phyloP scores from a whole-genome alignment of 2,888 invertebrate genomes.

The Melipona bicolor region DNA sequence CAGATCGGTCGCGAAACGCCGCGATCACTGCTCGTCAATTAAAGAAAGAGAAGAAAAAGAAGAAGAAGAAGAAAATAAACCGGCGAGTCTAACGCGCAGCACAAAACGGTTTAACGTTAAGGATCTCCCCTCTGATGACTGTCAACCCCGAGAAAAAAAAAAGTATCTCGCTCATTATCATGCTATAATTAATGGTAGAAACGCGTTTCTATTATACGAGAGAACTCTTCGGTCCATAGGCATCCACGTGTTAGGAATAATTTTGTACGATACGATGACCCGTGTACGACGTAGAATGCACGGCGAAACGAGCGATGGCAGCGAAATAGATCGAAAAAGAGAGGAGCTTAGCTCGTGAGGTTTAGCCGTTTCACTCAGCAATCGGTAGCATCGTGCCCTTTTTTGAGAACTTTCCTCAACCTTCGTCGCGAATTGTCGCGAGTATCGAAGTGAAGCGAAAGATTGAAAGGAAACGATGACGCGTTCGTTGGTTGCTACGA shows the following conservation, averaged over 20 bases:
- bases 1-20: slow-evolving; percentile 32
- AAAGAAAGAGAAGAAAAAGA: neutral
- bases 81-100: slow-evolving; percentile 29
- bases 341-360: neutral
- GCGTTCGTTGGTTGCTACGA: slow-evolving; percentile 4
- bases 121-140: slow-evolving; percentile 19
- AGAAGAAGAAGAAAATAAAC: neutral
- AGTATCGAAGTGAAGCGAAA: neutral
- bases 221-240: slow-evolving; percentile 17
- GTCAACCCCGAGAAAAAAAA: slow-evolving; percentile 15
- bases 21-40: slow-evolving; percentile 48
- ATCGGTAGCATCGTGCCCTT: slow-evolving; percentile 25
- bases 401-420: slow-evolving; percentile 5
- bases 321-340: neutral
- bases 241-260: slow-evolving; percentile 51
- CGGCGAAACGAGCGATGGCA: slow-evolving; percentile 12
- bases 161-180: slow-evolving; percentile 49
- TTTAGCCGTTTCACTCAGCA: slow-evolving; percentile 1
- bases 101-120: slow-evolving; percentile 34
- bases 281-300: neutral
- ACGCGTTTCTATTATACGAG: slow-evolving; percentile 32
- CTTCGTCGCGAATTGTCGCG: neutral
- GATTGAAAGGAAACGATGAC: neutral
- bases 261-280: slow-evolving; percentile 59
- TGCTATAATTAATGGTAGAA: slow-evolving; percentile 32